phyloP scores from a whole-genome alignment of 2,888 invertebrate genomes.

The Polymixis lichenea region DNA sequence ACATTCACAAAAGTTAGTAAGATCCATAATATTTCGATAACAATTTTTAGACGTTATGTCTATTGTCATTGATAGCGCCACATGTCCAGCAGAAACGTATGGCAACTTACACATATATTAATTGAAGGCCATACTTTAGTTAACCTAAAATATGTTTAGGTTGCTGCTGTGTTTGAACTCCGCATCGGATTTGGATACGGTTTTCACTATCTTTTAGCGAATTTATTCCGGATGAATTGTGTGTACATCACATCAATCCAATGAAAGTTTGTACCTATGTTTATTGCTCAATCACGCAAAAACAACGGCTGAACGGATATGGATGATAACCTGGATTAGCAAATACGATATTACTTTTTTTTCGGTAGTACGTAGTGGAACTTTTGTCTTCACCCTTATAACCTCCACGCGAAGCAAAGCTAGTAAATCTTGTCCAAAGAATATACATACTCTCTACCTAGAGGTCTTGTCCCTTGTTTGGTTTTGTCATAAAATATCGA shows the following conservation, averaged over 20 bases:
- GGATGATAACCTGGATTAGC: no score
- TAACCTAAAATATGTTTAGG: no score
- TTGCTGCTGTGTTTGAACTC: background rate
- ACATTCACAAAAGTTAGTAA: background rate
- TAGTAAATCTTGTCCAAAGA: background rate
- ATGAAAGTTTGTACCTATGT: no score
- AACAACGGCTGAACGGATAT: no score
- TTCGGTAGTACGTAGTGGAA: no score
- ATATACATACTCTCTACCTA: no score
- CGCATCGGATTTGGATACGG: background rate
- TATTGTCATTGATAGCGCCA: background rate
- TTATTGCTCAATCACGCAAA: no score
- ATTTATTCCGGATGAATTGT: background rate
- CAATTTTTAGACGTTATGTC: background rate
- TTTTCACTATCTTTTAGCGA: background rate
- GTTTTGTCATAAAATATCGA: background rate
- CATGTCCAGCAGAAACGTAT: background rate
- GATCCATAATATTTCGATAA: background rate
- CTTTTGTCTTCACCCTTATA: no score
- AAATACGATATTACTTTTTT: no score
- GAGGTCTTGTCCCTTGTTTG: background rate
- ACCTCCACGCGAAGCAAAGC: no score
- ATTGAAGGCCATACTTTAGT: background rate
- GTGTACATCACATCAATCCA: background rate
- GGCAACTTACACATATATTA: background rate